phyloP scores from a whole-genome alignment of 1,140 invertebrate genomes.

The Bombus picipes region DNA sequence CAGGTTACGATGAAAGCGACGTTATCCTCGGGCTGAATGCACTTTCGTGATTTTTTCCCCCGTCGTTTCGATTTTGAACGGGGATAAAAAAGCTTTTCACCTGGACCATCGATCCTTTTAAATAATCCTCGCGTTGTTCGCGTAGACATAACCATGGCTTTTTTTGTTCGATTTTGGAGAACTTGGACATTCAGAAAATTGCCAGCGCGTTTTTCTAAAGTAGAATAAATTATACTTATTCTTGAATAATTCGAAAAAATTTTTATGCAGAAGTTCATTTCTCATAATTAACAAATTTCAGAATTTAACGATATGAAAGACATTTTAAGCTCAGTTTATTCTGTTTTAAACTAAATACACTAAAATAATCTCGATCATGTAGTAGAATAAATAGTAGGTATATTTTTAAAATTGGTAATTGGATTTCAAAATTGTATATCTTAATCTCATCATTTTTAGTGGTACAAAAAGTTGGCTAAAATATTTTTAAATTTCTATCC shows the following conservation, averaged over 20 bases:
- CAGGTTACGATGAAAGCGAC: constrained; percentile 52
- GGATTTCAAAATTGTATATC: too few species aligned
- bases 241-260: too few species aligned
- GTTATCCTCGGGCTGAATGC: constrained; percentile 34
- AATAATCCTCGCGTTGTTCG: not conserved
- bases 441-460: too few species aligned
- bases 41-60: constrained; percentile 43
- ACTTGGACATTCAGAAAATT: not conserved
- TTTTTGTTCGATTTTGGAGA: not conserved
- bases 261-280: not conserved
- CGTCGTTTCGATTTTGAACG: constrained; percentile 26
- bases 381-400: not conserved
- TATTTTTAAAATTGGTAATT: not conserved
- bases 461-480: too few species aligned
- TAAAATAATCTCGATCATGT: not conserved
- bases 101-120: constrained; percentile 7
- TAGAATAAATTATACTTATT: not conserved
- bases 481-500: not conserved
- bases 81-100: constrained; percentile 33
- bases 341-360: not conserved
- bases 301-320: not conserved
- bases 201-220: not conserved
- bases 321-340: not conserved
- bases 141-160: not conserved
- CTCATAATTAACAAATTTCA: not conserved